Conservation (phyloP, 1,140 invertebrate genomes). For the Drosophila neocordata region DNA sequence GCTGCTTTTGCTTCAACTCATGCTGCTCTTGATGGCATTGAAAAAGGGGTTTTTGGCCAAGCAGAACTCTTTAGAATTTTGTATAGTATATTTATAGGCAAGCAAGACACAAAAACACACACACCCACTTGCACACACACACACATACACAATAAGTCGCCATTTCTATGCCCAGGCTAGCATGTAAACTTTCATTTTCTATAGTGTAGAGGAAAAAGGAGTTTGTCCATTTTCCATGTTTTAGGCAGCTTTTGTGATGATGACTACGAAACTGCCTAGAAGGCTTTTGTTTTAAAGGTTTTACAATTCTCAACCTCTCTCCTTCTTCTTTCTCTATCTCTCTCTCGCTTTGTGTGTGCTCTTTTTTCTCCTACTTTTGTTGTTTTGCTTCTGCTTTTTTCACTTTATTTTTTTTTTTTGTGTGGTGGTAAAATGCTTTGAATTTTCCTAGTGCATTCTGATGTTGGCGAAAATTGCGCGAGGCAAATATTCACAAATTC, state of each 20-base stretch:
- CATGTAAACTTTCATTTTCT: conserved; percentile 59
- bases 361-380: not conserved
- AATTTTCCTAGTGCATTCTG: conserved; percentile 71
- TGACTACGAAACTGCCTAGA: conserved; percentile 4
- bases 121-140: conserved; percentile 10
- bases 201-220: conserved; percentile 1
- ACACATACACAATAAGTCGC: conserved; percentile 38
- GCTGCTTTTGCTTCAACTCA: not conserved
- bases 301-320: not conserved
- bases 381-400: conserved; percentile 14
- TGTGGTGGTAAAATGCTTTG: conserved; percentile 53
- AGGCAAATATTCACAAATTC: conserved; percentile 60
- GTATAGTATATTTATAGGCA: conserved; percentile 47
- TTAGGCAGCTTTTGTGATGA: not conserved
- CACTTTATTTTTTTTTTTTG: conserved; percentile 23
- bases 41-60: conserved; percentile 36
- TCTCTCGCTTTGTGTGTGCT: not conserved
- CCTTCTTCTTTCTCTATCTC: not conserved
- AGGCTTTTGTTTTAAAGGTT: conserved; percentile 50
- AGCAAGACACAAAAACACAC: conserved; percentile 11
- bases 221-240: conserved; percentile 9
- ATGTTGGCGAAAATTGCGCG: conserved; percentile 70
- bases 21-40: not conserved
- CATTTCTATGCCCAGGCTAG: conserved; percentile 46
- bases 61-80: conserved; percentile 59